A percentile compares a stretch with the other conserved stretches of the same genome.
These are phyloP conservation scores for Gadopsis marmoratus DNA, from an alignment of 2,797 vertebrate genomes.

Conservation along the genomic window DNA sequence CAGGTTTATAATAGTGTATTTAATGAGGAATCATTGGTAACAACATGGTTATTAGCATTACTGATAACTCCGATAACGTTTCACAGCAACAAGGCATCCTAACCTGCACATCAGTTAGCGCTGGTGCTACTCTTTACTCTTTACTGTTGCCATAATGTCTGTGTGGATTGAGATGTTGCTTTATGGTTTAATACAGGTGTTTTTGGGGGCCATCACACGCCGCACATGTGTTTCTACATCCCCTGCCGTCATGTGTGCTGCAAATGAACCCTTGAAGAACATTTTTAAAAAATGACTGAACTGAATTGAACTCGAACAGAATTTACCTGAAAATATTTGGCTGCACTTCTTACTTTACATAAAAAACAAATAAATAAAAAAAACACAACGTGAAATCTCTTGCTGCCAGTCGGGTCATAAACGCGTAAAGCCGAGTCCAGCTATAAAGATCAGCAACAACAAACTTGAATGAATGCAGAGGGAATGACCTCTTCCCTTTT, in stretches of 20 bases:
- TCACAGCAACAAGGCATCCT: neutral
- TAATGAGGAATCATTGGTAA: neutral
- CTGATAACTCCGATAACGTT: too few relatives aligned
- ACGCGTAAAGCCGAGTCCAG: neutral
- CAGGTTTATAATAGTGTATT: neutral
- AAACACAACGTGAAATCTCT: neutral
- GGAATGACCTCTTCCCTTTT: slow-evolving; percentile 85
- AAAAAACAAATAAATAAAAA: neutral
- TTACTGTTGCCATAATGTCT: neutral
- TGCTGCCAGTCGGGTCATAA: neutral
- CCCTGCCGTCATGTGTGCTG: neutral
- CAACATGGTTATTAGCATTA: neutral
- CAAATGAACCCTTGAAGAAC: neutral
- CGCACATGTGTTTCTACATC: neutral
- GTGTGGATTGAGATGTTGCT: neutral
- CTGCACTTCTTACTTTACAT: neutral
- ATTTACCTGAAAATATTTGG: neutral
- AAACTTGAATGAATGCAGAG: slow-evolving; percentile 38
- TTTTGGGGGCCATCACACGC: neutral
- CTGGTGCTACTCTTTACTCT: neutral
- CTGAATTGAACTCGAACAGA: neutral
- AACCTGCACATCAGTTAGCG: too few relatives aligned
- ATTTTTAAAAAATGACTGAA: neutral
- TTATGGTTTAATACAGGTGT: slow-evolving; percentile 10
- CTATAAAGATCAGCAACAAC: slow-evolving; percentile 32